Evolutionary conservation across 37 sponge, comb jelly and placozoan species (phyloP), one percentile per base, ranked within the genome.

Genomic region (Theonella swinhoei): DNA sequence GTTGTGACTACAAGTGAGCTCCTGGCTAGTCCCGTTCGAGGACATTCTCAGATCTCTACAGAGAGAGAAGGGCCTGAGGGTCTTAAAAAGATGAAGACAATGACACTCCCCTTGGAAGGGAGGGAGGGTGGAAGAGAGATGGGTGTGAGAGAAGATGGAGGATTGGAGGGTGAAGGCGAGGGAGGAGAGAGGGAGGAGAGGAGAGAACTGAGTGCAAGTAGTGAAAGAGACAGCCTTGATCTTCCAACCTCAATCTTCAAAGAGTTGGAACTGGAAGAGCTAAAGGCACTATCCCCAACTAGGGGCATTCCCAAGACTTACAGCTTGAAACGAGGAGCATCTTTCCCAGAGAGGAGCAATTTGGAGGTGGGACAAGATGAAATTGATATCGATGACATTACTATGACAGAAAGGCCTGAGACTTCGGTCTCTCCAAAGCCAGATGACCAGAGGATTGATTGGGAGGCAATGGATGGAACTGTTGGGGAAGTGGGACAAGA

Each of bases 381-480:
- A 23, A 29, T 80, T 0, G 31, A 73, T 4, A 66, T 83, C 1
- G 64, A 39, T 24, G 84, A 83, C 41, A 75, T 83, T 14, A 34
- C 14, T 0, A 39, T 83, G 64, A 9, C 43, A 30, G 76, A 75
- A 68, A 83, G 66, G 36, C n/a, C 40, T 0, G 40, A 23, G 41
- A 34, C 78, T 3, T 65, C 84, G 14, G 24, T 20, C 5, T 75
- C 75, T 31, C 42, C 82, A 8, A 39, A 37, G 62, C 14, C 54
- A 14, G 54, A 14, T 14, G 14, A 47, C 11, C 11, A 47, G 11
- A 14, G 14, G 54, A 75, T 83, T 39, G 84, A 83, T 29, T 83
- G 84, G 84, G 84, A 83, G 76, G 76, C 75, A 11, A 31, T 83
- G 17, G 74, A 65, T 2, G 54, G 54, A 47, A 14, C 7, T 17